Evolutionary conservation across 2,113 vertebrate genomes (phyloP).

Genomic region (Rutilus rutilus): DNA sequence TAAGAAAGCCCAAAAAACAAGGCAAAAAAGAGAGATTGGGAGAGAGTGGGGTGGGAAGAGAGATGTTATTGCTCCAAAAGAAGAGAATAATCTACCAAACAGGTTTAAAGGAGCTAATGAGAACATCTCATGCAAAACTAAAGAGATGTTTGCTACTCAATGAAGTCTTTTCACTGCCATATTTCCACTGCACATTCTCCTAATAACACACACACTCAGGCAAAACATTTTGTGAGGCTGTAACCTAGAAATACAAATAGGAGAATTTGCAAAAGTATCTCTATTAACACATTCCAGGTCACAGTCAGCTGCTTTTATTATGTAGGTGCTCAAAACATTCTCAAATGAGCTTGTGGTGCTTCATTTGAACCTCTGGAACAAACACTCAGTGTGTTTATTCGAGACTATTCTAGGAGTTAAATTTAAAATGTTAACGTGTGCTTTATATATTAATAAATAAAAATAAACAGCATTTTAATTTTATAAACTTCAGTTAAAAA

Average conservation of each 20-base stretch:
- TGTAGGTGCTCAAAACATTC: conserved; percentile 40
- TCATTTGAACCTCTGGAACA: conserved; percentile 33
- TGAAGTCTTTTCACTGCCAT: conserved; percentile 51
- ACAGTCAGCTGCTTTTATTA: conserved; percentile 51
- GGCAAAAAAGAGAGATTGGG: not conserved
- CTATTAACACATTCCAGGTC: conserved; percentile 47
- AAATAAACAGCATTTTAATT: not conserved
- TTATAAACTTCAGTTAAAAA: not conserved
- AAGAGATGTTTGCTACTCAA: conserved; percentile 54
- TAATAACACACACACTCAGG: conserved; percentile 40
- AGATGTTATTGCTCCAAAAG: conserved; percentile 59
- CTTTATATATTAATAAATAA: not conserved
- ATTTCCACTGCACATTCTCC: conserved; percentile 36
- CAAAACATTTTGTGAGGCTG: conserved; percentile 44
- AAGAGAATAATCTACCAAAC: conserved; percentile 54
- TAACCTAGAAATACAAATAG: conserved; percentile 53
- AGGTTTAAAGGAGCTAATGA: conserved; percentile 63
- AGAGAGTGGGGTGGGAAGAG: conserved; percentile 29
- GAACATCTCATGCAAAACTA: conserved; percentile 61
- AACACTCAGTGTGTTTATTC: not conserved
- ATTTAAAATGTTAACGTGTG: not conserved
- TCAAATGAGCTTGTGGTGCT: conserved; percentile 17
- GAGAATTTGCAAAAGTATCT: conserved; percentile 28
- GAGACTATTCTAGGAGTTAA: conserved; percentile 51
- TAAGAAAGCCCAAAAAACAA: conserved; percentile 45